These are phyloP conservation scores for Neopelma chrysocephalum DNA, from an alignment of 2,797 vertebrate genomes.

Conservation along the genomic window DNA sequence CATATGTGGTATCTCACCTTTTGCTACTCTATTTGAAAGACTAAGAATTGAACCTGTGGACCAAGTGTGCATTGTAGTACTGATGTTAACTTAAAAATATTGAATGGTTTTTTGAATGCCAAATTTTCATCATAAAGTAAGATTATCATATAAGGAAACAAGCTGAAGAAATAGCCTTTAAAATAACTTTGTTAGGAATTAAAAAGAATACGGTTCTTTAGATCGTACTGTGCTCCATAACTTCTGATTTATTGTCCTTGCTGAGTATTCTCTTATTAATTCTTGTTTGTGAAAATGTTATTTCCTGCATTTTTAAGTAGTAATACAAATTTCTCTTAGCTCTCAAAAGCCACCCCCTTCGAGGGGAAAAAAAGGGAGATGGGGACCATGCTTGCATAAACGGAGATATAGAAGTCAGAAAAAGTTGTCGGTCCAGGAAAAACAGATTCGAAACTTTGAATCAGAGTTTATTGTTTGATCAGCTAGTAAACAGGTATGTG, in stretches of 20 bases:
- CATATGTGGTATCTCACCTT: background rate
- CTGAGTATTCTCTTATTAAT: conserved; percentile 15
- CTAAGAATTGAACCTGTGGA: background rate
- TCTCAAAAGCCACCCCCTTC: conserved; percentile 86
- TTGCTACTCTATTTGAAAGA: conserved; percentile 20
- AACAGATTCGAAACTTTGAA: conserved; percentile 97
- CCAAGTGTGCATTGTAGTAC: conserved; percentile 1
- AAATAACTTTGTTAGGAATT: background rate
- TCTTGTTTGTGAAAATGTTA: conserved; percentile 53
- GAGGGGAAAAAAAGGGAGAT: conserved; percentile 88
- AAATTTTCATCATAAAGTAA: background rate
- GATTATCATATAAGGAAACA: background rate
- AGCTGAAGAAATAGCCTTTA: background rate
- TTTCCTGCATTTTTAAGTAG: conserved; percentile 67
- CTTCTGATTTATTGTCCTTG: conserved; percentile 38
- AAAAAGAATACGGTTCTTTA: background rate
- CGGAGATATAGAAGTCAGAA: conserved; percentile 93
- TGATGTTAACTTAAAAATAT: conserved; percentile 35
- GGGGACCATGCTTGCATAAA: conserved; percentile 93
- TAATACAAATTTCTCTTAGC: conserved; percentile 80
- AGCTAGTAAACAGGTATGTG: conserved; percentile 97
- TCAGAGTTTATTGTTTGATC: conserved; percentile 98
- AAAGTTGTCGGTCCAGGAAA: conserved; percentile 94
- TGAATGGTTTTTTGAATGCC: conserved; percentile 1
- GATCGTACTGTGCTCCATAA: background rate